phyloP scores from a whole-genome alignment of 2,113 vertebrate species.

The Boleophthalmus pectinirostris region DNA sequence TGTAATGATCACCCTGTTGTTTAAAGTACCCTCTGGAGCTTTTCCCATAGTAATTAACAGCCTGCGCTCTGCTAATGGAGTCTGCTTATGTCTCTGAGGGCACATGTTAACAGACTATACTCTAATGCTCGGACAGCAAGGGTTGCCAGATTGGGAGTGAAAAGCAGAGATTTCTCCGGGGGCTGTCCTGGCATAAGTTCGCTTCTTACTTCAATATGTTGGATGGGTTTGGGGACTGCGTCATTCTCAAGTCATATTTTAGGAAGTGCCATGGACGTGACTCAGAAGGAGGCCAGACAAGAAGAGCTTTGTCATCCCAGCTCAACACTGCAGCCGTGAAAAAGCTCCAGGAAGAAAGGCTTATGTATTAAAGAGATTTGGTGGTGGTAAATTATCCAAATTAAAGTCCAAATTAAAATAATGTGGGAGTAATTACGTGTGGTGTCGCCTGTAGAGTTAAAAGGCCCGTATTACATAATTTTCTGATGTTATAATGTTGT shows the following conservation, averaged over 20 bases:
- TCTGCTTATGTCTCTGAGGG: constrained; percentile 5
- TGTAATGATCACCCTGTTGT: constrained; percentile 6
- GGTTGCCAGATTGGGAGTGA: constrained; percentile 11
- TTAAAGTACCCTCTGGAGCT: neutral
- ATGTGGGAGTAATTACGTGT: neutral
- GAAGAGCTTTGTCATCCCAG: constrained; percentile 1
- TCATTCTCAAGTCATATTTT: constrained; percentile 28
- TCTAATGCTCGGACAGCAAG: neutral
- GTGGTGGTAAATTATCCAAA: neutral
- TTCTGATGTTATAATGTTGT: too few relatives aligned
- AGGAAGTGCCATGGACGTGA: constrained; percentile 2
- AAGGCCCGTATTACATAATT: too few relatives aligned
- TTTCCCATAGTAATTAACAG: constrained; percentile 8
- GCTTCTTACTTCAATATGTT: constrained; percentile 10
- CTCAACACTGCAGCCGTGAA: neutral
- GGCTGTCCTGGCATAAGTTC: constrained; percentile 16
- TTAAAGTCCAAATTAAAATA: neutral
- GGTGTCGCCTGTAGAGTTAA: neutral
- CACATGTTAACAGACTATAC: neutral
- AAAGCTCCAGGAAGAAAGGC: neutral
- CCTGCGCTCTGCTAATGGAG: constrained; percentile 1
- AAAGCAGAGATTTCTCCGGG: constrained; percentile 10
- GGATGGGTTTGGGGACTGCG: constrained; percentile 26
- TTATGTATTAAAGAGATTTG: neutral
- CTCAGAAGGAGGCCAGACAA: constrained; percentile 3